Evolutionary conservation across 2,797 vertebrate species (phyloP).

Genomic region (Takifugu rubripes): DNA sequence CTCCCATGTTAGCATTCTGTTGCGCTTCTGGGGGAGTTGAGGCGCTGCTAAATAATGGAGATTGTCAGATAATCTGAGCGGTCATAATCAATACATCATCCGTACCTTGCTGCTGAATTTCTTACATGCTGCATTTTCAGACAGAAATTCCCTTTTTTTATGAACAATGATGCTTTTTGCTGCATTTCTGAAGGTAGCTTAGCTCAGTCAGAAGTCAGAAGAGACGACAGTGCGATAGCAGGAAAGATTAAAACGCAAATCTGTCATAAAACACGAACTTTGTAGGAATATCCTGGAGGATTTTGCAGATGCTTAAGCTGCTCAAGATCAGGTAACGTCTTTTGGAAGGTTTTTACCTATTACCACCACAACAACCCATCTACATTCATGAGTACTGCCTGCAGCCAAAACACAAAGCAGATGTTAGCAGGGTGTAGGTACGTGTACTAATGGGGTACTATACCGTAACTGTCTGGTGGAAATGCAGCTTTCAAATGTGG

Average conservation of each 20-base stretch:
- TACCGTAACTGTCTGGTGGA: background rate
- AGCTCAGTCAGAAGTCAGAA: background rate
- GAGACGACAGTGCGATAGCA: background rate
- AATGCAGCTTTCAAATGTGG: slow-evolving; percentile 33
- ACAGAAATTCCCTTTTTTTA: no score
- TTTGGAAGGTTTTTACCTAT: no score
- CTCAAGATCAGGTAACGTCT: background rate
- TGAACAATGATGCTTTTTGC: no score
- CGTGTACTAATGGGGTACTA: background rate
- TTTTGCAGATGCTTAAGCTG: background rate
- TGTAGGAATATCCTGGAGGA: background rate
- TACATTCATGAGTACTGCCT: background rate
- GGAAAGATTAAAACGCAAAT: background rate
- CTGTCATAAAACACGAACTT: background rate
- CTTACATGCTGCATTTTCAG: no score
- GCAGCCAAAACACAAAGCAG: background rate
- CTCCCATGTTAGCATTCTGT: background rate
- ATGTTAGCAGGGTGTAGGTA: background rate
- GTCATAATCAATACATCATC: no score
- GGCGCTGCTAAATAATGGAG: background rate
- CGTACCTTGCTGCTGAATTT: no score
- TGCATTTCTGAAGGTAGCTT: background rate
- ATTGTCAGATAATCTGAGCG: background rate
- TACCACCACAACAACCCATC: no score
- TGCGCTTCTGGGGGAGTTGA: background rate